phyloP scores from a whole-genome alignment of 2,797 vertebrate genomes.

The Sebastes wilsoni region DNA sequence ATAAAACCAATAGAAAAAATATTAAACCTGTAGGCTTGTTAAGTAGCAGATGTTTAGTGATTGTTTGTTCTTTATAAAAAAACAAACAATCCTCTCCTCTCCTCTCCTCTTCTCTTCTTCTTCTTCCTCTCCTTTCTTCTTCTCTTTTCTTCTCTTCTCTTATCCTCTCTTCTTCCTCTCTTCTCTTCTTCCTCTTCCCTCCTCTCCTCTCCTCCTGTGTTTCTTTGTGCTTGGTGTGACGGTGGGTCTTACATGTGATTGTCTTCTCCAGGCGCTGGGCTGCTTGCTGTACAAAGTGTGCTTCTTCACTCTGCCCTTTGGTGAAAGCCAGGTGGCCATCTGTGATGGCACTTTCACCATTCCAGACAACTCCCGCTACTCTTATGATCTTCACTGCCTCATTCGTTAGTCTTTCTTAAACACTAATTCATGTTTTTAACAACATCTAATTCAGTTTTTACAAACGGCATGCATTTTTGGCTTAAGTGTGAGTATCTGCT shows the following conservation, averaged over 20 bases:
- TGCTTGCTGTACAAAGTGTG: slow-evolving; percentile 99
- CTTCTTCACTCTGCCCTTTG: slow-evolving; percentile 98
- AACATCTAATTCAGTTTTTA: slow-evolving; percentile 6
- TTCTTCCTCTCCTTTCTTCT: not conserved
- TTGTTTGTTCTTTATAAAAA: not conserved
- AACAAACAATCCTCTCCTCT: no score
- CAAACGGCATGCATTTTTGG: not conserved
- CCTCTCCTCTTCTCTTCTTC: not conserved
- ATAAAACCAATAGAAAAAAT: not conserved
- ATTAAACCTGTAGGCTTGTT: not conserved
- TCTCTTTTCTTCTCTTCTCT: no score
- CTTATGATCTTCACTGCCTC: slow-evolving; percentile 98
- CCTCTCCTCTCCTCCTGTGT: not conserved
- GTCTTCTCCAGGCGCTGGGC: slow-evolving; percentile 87
- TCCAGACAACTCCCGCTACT: slow-evolving; percentile 97
- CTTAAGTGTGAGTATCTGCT: not conserved
- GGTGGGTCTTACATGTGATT: slow-evolving; percentile 38
- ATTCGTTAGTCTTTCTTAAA: slow-evolving; percentile 89
- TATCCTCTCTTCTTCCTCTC: no score
- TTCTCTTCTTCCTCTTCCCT: no score
- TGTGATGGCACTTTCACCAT: slow-evolving; percentile 99
- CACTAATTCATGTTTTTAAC: not conserved
- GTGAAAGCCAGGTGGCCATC: slow-evolving; percentile 99
- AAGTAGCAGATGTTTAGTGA: not conserved
- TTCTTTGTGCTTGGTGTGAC: slow-evolving; percentile 11